Evolutionary conservation across 2,797 vertebrate species (phyloP).

Genomic region (Loris lydekkerianus): DNA sequence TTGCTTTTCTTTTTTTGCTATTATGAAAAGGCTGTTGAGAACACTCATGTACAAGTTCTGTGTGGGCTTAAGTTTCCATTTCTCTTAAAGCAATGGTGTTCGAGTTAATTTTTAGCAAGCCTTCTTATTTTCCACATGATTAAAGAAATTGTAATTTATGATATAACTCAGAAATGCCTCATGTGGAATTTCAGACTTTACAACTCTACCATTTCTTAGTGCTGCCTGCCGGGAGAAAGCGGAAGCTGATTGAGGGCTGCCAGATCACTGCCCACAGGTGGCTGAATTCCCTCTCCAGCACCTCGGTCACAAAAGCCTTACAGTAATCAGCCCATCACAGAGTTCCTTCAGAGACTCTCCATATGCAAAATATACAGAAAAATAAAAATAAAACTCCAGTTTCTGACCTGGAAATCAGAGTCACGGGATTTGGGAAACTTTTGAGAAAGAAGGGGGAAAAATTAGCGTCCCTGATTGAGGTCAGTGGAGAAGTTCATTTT

Average conservation of each 20-base stretch:
- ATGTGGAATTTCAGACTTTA: background rate
- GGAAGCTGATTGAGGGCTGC: background rate
- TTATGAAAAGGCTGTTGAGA: background rate
- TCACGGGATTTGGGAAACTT: conserved; percentile 23
- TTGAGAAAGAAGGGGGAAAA: background rate
- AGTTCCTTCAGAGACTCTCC: background rate
- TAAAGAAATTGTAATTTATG: conserved; percentile 7
- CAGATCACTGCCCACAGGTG: background rate
- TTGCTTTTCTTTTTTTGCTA: background rate
- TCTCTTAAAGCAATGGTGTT: conserved; percentile 34
- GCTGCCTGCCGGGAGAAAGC: background rate
- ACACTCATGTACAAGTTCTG: background rate
- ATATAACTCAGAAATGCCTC: conserved; percentile 48
- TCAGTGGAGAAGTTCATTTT: conserved; percentile 46
- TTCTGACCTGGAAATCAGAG: conserved; percentile 64
- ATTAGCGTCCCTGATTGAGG: conserved; percentile 20
- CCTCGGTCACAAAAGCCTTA: background rate
- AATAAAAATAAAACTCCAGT: background rate
- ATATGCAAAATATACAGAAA: background rate
- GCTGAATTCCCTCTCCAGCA: background rate
- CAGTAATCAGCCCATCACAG: background rate
- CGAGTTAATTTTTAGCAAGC: background rate
- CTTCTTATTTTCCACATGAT: conserved; percentile 44
- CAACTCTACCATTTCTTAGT: background rate
- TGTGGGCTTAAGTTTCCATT: conserved; percentile 32